Evolutionary conservation across 2,113 vertebrate species (phyloP).

Genomic region (Hucho hucho): DNA sequence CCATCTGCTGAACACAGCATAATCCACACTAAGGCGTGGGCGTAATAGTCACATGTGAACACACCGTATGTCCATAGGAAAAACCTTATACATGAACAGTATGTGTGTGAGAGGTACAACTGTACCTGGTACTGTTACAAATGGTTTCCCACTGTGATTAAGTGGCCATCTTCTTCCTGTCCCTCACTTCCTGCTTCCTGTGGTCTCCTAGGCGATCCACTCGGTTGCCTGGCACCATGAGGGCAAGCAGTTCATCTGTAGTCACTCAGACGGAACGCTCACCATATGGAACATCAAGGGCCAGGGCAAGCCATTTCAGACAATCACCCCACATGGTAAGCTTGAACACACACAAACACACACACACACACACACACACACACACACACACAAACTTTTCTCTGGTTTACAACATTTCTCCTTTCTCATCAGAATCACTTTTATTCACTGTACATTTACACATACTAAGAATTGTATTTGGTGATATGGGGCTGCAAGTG

Average conservation of each 20-base stretch:
- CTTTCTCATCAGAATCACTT: background rate
- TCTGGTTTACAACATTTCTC: background rate
- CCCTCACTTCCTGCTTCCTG: constrained; percentile 23
- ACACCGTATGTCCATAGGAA: no score
- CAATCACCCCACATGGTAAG: constrained; percentile 98
- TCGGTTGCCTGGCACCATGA: constrained; percentile 99
- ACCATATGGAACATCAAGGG: constrained; percentile 97
- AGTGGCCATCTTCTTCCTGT: background rate
- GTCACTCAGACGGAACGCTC: constrained; percentile 97
- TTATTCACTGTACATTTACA: no score
- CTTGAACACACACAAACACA: constrained; percentile 6
- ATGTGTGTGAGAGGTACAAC: background rate
- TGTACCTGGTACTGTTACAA: no score
- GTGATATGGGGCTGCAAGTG: no score
- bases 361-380: background rate
- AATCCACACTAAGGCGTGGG: no score
- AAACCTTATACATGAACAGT: background rate
- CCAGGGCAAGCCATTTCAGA: constrained; percentile 90
- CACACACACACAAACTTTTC: background rate
- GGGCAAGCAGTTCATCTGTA: constrained; percentile 98
- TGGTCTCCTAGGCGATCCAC: constrained; percentile 87
- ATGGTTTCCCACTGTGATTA: background rate
- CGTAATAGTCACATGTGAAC: no score
- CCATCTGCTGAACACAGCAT: no score
- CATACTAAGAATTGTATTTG: no score